Evolutionary conservation across 2,113 vertebrate species (phyloP), one percentile per base, ranked within the genome.

Genomic region (Perognathus longimembris): DNA sequence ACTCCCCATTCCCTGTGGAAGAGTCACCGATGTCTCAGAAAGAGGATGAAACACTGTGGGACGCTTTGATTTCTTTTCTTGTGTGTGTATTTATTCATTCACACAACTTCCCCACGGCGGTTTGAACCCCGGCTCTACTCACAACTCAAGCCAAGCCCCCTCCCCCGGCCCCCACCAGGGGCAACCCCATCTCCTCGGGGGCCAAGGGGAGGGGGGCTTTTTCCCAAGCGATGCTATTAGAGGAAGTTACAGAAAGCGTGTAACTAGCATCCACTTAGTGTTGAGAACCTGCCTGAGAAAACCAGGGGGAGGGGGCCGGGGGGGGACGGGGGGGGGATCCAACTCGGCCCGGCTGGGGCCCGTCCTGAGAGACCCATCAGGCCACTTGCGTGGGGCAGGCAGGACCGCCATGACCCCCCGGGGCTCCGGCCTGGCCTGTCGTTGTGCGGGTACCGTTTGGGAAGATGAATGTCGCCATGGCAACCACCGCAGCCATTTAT

Each of bases 401-500:
- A 45, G 9, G 3, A 8, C 8, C 45, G 45, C 45, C 45, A 45
- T 12, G 45, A 12, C 12, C 45, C 12, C 45, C 12, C 9, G 45
- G 45, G 45, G 9, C 45, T 45, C 9, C 45, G 45, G 45, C 45
- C 45, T 45, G 45, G 45, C 45, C 45, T 45, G 45, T 12, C 45
- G 9, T 45, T 45, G 45, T 45, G 45, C 9, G 12, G 45, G 96
- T 96, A 96, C 92, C 84, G 95, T 93, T 97, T 97, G 92, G 7
- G 82, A 93, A 98, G 98, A 97, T 96, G 95, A 97, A 97, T 97
- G 97, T 98, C 89, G 0, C 96, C 96, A 97, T 98, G 89, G 96
- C 97, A 98, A 98, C 98, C 97, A 94, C 94, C 96, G 96, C 95
- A 97, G 96, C 96, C 96, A 95, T 97, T 98, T 97, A 98, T 98